Evolutionary conservation across 2,888 invertebrate genomes (phyloP).

Genomic region (Brachyopa scutellaris): DNA sequence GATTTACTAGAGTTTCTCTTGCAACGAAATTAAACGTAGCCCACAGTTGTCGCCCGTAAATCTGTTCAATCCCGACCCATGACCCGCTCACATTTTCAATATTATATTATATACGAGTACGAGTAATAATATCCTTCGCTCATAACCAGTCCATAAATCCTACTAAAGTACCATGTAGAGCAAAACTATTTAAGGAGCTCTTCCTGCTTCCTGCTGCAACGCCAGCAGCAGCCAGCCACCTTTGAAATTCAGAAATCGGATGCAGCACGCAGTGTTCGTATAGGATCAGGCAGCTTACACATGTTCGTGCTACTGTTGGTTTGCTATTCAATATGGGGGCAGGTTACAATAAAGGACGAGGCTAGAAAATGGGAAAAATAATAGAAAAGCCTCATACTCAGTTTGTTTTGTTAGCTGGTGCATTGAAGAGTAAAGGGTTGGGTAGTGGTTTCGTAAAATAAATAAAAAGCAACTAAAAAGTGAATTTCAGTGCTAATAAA

Average conservation of each 20-base stretch:
- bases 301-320: constrained; percentile 34
- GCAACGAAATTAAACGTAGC: constrained; percentile 41
- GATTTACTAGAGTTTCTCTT: constrained; percentile 25
- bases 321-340: constrained; percentile 3
- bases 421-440: too few species aligned
- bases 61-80: constrained; percentile 37
- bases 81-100: constrained; percentile 47
- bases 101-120: constrained; percentile 39
- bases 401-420: too few species aligned
- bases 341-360: neutral
- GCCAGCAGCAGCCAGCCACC: neutral
- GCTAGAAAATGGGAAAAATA: constrained; percentile 43
- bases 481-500: too few species aligned
- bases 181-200: constrained; percentile 60
- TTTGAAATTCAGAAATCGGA: neutral
- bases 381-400: constrained; percentile 30
- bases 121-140: constrained; percentile 60
- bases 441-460: too few species aligned
- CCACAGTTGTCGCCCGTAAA: constrained; percentile 32
- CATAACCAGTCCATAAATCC: constrained; percentile 65
- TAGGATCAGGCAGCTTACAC: constrained; percentile 50
- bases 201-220: constrained; percentile 23
- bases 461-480: too few species aligned
- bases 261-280: constrained; percentile 38
- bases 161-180: constrained; percentile 54